A percentile compares a stretch with the other conserved stretches of the same genome.
Conservation (phyloP, 2,113 vertebrate species). For the Grus americana region DNA sequence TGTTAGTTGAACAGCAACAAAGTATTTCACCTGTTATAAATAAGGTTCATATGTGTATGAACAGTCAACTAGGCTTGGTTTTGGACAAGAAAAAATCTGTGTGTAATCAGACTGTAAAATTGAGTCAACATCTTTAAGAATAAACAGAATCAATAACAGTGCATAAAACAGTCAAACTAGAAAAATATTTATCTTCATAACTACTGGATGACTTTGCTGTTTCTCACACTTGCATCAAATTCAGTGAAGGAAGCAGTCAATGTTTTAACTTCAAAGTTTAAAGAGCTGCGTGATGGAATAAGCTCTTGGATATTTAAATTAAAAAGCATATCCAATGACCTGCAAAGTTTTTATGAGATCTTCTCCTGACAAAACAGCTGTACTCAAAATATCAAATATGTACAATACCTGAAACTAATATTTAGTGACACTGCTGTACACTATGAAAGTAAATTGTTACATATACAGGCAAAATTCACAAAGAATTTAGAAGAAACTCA, state of each 20-base stretch:
- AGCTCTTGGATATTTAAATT: background rate
- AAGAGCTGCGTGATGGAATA: background rate
- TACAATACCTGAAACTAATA: background rate
- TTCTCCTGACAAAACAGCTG: background rate
- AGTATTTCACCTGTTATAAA: background rate
- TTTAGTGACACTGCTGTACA: background rate
- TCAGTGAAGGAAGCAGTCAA: background rate
- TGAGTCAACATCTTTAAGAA: background rate
- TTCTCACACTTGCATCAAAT: background rate
- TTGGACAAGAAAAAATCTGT: background rate
- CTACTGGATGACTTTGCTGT: background rate
- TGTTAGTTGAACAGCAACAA: background rate
- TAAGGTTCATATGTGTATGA: background rate
- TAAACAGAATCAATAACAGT: background rate
- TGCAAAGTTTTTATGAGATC: background rate
- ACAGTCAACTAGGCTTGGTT: background rate
- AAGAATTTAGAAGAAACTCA: background rate
- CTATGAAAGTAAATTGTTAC: background rate
- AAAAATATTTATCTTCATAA: constrained; percentile 5
- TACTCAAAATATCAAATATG: background rate
- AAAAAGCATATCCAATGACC: background rate
- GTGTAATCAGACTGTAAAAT: background rate
- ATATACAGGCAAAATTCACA: background rate
- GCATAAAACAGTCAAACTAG: background rate
- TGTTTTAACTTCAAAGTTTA: background rate